A percentile compares a stretch with the other conserved stretches of the same genome.
Conservation (phyloP, 2,113 vertebrate species). For the Melanotaenia duboulayi region DNA sequence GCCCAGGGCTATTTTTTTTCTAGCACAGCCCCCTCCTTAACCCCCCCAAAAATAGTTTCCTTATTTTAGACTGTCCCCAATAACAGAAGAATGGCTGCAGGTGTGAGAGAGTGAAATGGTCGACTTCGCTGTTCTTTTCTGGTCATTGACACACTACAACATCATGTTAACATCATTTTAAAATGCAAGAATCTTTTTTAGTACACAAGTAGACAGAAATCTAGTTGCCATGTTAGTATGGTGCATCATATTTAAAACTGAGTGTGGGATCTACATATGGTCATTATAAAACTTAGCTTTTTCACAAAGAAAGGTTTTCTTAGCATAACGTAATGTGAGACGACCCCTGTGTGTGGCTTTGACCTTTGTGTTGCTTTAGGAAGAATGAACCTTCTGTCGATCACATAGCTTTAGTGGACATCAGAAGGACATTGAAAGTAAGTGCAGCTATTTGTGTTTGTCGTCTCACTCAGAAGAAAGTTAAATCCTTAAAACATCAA, state of each 20-base stretch:
- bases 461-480: conserved; percentile 5
- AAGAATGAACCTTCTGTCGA: not conserved
- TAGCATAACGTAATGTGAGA: too few relatives aligned
- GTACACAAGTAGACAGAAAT: not conserved
- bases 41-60: conserved; percentile 58
- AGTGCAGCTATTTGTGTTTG: not conserved
- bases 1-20: conserved; percentile 56
- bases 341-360: not conserved
- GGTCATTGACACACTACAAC: not conserved
- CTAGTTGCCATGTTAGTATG: too few relatives aligned
- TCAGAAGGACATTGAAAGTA: fast-evolving
- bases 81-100: conserved; percentile 57
- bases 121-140: conserved; percentile 22
- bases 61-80: conserved; percentile 71
- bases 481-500: not conserved
- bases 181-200: not conserved
- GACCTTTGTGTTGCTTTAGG: not conserved
- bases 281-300: too few relatives aligned
- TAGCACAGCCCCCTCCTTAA: conserved; percentile 24
- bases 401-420: not conserved
- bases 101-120: conserved; percentile 28
- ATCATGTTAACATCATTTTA: not conserved
- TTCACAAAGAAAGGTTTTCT: too few relatives aligned
- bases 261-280: too few relatives aligned
- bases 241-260: too few relatives aligned